A percentile compares a stretch with the other conserved stretches of the same genome.
These are phyloP conservation scores for Drosophila arawakana DNA, from an alignment of 1,140 invertebrate genomes.

Conservation along the genomic window DNA sequence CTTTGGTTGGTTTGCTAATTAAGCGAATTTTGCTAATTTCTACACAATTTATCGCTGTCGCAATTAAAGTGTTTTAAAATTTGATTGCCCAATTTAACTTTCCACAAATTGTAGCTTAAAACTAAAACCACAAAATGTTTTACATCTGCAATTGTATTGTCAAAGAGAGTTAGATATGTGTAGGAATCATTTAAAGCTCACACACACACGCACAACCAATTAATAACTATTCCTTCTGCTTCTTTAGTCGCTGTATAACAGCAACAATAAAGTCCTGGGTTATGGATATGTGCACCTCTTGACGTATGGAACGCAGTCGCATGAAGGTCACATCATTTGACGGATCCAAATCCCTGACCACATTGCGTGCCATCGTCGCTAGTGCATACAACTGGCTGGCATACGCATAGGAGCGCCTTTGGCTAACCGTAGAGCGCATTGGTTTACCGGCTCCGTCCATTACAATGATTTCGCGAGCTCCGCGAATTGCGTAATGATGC, in stretches of 20 bases:
- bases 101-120: conserved; percentile 2
- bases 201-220: conserved; percentile 20
- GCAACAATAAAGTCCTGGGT: conserved; percentile 45
- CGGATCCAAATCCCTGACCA: conserved; percentile 91
- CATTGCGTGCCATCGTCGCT: conserved; percentile 88
- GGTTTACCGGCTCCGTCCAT: conserved; percentile 46
- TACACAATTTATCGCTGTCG: neutral
- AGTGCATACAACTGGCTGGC: conserved; percentile 82
- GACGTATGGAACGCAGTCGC: conserved; percentile 94
- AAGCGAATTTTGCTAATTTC: conserved; percentile 24
- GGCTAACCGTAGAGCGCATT: conserved; percentile 51
- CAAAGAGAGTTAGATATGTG: neutral
- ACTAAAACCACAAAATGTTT: neutral
- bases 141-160: neutral
- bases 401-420: conserved; percentile 33
- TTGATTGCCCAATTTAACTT: neutral
- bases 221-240: neutral
- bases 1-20: neutral
- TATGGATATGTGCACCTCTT: conserved; percentile 87
- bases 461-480: conserved; percentile 54
- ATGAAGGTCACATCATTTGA: conserved; percentile 93
- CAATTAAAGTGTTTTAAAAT: neutral
- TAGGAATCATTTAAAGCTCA: neutral
- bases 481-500: conserved; percentile 40
- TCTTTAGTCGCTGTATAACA: conserved; percentile 44